phyloP scores from a whole-genome alignment of 2,113 vertebrate species.

The Callocephalon fimbriatum region DNA sequence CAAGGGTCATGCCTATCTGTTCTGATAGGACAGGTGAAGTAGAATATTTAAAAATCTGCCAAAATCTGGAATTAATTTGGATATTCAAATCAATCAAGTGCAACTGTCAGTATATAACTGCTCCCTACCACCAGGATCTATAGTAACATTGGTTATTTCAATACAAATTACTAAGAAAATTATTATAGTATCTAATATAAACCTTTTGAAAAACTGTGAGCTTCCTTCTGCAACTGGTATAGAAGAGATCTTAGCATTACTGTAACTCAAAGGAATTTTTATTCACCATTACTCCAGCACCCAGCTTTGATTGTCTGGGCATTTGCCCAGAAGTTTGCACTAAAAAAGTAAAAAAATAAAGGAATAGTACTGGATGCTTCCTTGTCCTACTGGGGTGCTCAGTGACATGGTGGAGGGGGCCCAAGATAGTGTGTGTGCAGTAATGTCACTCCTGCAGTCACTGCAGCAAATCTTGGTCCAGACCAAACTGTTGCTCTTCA shows the following conservation, averaged over 20 bases:
- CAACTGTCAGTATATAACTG: neutral
- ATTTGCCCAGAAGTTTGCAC: neutral
- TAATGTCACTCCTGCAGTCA: neutral
- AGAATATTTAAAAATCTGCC: neutral
- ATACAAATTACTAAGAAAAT: neutral
- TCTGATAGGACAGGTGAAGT: neutral
- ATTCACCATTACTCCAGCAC: neutral
- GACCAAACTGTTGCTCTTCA: rapidly evolving
- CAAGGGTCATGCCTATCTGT: neutral
- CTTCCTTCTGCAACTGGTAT: neutral
- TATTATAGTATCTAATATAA: neutral
- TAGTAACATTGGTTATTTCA: neutral
- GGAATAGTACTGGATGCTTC: neutral
- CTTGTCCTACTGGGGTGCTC: neutral
- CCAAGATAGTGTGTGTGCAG: neutral
- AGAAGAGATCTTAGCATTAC: neutral
- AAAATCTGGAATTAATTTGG: neutral
- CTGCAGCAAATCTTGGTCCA: rapidly evolving
- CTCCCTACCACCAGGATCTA: neutral
- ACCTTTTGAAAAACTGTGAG: neutral
- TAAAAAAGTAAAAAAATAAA: neutral
- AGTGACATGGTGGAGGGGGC: neutral
- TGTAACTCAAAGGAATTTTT: neutral
- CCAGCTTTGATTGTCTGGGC: neutral
- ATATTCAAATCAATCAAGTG: neutral